phyloP scores from a whole-genome alignment of 1,140 invertebrate species.

The Bombus pyrosoma region DNA sequence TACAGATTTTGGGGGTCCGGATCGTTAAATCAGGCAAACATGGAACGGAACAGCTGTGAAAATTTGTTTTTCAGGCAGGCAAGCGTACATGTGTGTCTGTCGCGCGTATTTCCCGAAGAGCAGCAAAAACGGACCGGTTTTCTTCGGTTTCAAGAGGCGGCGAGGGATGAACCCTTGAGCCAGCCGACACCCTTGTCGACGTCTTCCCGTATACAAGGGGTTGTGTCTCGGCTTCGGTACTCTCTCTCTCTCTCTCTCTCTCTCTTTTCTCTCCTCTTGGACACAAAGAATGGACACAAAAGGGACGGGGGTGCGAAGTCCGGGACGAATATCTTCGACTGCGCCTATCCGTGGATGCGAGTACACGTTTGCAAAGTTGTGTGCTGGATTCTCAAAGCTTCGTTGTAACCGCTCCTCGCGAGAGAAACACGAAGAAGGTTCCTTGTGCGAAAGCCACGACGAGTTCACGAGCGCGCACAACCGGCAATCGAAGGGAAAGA shows the following conservation, averaged over 20 bases:
- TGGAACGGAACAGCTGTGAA: conserved; percentile 64
- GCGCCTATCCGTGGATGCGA: too few species aligned
- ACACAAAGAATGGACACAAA: conserved; percentile 53
- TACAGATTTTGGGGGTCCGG: conserved; percentile 12
- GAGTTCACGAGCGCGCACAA: not conserved
- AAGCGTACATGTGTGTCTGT: not conserved
- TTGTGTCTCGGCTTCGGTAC: conserved; percentile 36
- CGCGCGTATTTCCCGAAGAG: conserved; percentile 6
- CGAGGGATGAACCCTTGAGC: conserved; percentile 62
- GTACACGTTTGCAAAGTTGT: not conserved
- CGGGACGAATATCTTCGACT: conserved; percentile 5
- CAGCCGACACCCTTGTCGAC: conserved; percentile 62
- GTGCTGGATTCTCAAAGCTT: not conserved
- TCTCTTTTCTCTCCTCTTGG: not conserved
- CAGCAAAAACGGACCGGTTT: conserved; percentile 29
- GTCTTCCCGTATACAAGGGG: conserved; percentile 48
- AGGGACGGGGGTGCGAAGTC: conserved; percentile 2
- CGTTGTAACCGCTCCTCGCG: not conserved
- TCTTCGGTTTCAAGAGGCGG: conserved; percentile 40
- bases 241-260: not conserved
- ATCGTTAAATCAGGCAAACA: conserved; percentile 60
- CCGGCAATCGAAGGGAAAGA: conserved; percentile 14
- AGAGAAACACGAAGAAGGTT: not conserved
- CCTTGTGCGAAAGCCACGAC: not conserved
- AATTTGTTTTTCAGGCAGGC: conserved; percentile 53